Percentiles rank a stretch among this genome's conserved stretches.
Conservation (phyloP, 2,797 vertebrate species). For the Alcedo quadribrachys region DNA sequence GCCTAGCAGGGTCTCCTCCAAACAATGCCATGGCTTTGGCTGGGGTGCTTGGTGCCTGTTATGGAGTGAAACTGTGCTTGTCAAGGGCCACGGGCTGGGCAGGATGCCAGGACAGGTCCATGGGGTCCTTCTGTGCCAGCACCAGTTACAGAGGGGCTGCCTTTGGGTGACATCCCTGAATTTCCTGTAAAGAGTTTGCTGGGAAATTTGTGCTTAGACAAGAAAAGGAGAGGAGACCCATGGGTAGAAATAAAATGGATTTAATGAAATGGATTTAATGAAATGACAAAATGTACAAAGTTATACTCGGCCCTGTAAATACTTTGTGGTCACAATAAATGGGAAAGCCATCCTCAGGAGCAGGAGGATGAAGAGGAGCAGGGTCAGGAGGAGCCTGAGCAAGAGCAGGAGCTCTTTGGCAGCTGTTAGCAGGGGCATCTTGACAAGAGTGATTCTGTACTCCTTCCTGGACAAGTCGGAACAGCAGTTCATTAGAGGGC, state of each 20-base stretch:
- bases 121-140: accelerated
- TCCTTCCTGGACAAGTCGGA: constrained; percentile 29
- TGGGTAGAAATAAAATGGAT: neutral
- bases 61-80: neutral
- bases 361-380: neutral
- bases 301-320: too few relatives aligned
- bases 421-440: neutral
- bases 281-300: neutral
- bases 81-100: accelerated
- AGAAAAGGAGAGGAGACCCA: neutral
- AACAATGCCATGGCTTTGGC: accelerated
- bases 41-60: accelerated
- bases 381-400: neutral
- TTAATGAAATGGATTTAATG: neutral
- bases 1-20: neutral
- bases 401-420: neutral
- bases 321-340: neutral
- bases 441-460: accelerated
- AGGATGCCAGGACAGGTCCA: accelerated
- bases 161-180: accelerated
- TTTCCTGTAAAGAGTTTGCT: neutral
- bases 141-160: neutral
- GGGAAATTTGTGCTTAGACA: neutral
- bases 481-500: neutral
- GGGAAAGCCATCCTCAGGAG: neutral